Conservation (phyloP, 2,797 vertebrate genomes). For the Mormyrops attenuatus region DNA sequence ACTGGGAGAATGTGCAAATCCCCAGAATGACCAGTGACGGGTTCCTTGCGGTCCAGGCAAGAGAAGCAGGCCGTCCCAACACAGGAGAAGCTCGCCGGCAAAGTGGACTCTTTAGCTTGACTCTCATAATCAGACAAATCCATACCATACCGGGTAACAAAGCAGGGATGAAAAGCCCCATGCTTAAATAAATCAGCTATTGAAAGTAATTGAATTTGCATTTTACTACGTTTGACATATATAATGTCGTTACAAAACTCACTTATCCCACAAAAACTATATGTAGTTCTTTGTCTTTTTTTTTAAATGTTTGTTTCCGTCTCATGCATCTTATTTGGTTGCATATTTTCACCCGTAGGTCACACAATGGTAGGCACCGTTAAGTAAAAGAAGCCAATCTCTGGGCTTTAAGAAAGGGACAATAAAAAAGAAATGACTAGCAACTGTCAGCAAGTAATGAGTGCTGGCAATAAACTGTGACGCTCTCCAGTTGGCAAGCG, state of each 20-base stretch:
- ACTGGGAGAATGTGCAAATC: slow-evolving; percentile 39
- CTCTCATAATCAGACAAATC: slow-evolving; percentile 27
- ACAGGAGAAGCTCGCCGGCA: neutral
- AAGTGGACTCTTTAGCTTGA: neutral
- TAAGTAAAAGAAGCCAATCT: neutral
- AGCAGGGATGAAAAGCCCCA: slow-evolving; percentile 39
- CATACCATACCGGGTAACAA: slow-evolving; percentile 19
- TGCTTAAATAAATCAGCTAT: slow-evolving; percentile 23
- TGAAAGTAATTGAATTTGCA: slow-evolving; percentile 21
- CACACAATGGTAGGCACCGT: slow-evolving; percentile 15
- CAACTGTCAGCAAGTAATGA: slow-evolving; percentile 61
- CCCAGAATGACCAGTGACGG: slow-evolving; percentile 11
- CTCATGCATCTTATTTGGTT: slow-evolving; percentile 17
- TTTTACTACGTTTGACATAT: slow-evolving; percentile 8
- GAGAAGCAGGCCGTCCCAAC: neutral
- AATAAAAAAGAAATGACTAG: slow-evolving; percentile 26
- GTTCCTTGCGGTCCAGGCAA: slow-evolving; percentile 14
- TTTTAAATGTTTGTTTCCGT: neutral
- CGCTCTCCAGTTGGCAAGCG: slow-evolving; percentile 41
- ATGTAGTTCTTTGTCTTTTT: neutral
- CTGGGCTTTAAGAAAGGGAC: neutral
- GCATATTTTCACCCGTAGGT: slow-evolving; percentile 48
- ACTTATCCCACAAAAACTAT: neutral
- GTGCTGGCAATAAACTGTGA: slow-evolving; percentile 49
- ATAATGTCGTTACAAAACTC: slow-evolving; percentile 17